Evolutionary conservation across 2,113 vertebrate genomes (phyloP).

Genomic region (Sapajus apella): DNA sequence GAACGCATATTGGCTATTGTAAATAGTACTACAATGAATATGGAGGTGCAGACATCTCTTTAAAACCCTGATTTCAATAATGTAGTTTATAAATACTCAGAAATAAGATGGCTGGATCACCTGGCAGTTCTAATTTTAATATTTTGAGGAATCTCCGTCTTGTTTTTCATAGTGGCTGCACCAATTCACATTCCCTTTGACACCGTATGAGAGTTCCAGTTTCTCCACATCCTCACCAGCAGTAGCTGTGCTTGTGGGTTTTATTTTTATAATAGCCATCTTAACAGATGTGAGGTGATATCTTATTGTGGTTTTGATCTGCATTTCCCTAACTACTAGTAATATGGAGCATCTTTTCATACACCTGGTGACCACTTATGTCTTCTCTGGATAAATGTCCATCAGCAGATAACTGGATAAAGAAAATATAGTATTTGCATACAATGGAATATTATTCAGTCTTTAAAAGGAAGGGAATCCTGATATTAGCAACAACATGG

Average conservation of each 20-base stretch:
- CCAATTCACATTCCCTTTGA: background rate
- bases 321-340: background rate
- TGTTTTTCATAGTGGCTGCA: background rate
- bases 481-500: background rate
- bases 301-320: background rate
- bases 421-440: background rate
- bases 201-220: background rate
- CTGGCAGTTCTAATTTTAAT: background rate
- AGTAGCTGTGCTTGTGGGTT: background rate
- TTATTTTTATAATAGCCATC: background rate
- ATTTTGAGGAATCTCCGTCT: background rate
- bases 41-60: background rate
- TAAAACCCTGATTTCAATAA: background rate
- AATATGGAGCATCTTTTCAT: background rate
- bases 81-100: background rate
- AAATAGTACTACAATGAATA: background rate
- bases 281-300: background rate
- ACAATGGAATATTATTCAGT: background rate
- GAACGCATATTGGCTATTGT: background rate
- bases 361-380: background rate
- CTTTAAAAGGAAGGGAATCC: background rate
- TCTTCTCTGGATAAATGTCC: background rate
- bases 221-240: background rate
- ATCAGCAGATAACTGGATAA: background rate
- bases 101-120: background rate